These are phyloP conservation scores for Aphelenchoides bicaudatus DNA, from an alignment of 2,888 invertebrate genomes.

Conservation along the genomic window DNA sequence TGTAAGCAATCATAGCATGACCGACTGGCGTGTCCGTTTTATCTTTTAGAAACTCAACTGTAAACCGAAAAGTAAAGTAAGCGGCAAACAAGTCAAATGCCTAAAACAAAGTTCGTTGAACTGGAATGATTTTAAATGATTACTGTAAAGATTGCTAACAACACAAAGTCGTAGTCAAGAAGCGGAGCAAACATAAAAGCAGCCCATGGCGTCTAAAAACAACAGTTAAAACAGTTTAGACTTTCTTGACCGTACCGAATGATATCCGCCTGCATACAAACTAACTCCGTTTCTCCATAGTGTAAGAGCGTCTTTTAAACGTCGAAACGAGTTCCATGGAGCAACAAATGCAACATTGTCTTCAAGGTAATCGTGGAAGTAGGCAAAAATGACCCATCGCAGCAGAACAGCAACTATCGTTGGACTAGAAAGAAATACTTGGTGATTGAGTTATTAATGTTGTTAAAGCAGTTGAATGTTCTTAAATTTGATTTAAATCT, in stretches of 20 bases:
- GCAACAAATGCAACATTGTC: conserved; percentile 34
- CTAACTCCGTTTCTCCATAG: conserved; percentile 23
- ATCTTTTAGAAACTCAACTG: background rate
- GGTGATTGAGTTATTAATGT: too few relatives aligned
- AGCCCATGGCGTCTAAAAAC: conserved; percentile 22
- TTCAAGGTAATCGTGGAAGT: conserved; percentile 36
- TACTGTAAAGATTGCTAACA: conserved; percentile 6
- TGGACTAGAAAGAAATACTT: background rate
- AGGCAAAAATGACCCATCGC: conserved; percentile 27
- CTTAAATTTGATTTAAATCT: too few relatives aligned
- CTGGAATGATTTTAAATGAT: background rate
- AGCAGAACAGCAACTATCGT: conserved; percentile 27
- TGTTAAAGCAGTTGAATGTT: too few relatives aligned
- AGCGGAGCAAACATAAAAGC: conserved; percentile 18
- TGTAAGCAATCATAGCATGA: background rate
- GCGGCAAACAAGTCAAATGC: conserved; percentile 9
- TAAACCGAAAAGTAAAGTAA: background rate
- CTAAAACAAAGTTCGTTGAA: conserved; percentile 9
- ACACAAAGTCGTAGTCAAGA: background rate
- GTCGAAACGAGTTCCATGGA: conserved; percentile 39
- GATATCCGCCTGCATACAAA: conserved; percentile 41
- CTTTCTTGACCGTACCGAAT: conserved; percentile 25
- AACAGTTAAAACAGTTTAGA: background rate
- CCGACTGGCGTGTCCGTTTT: background rate
- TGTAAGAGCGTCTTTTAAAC: conserved; percentile 35